Conservation (phyloP, 1,140 invertebrate genomes). For the Psix sp. region DNA sequence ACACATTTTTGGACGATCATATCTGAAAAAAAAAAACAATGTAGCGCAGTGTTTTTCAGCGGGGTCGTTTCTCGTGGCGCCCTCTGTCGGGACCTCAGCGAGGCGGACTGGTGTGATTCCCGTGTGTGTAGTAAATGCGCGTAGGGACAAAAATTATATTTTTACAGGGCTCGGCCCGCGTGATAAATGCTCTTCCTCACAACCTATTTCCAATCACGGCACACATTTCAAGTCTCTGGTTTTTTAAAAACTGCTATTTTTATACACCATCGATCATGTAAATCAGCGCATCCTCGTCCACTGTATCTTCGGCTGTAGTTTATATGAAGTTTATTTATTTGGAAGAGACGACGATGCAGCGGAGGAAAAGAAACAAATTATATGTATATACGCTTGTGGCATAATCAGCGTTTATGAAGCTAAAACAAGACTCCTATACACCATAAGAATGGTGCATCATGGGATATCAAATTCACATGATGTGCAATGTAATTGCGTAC, state of each 20-base stretch:
- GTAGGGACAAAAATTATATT: constrained; percentile 69
- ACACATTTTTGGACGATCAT: constrained; percentile 24
- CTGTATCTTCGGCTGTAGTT: constrained; percentile 1
- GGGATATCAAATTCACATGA: no score
- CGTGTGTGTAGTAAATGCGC: constrained; percentile 32
- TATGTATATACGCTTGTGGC: no score
- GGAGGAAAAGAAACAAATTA: no score
- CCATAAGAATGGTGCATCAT: no score
- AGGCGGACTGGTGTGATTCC: constrained; percentile 23
- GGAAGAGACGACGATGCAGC: no score
- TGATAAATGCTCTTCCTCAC: constrained; percentile 76
- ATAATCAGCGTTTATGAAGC: no score
- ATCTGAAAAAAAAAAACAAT: not conserved
- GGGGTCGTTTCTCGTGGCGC: not conserved
- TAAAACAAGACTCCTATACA: no score
- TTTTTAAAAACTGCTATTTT: constrained; percentile 46
- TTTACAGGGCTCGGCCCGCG: constrained; percentile 74
- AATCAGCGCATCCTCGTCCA: constrained; percentile 5
- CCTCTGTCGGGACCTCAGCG: not conserved
- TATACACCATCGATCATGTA: constrained; percentile 16
- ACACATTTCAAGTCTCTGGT: constrained; percentile 19
- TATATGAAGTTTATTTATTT: no score
- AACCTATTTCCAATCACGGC: constrained; percentile 57
- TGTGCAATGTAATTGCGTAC: not conserved
- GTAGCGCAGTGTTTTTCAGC: no score